A percentile compares a stretch with the other conserved stretches of the same genome.
phyloP scores from a whole-genome alignment of 2,797 vertebrate species.

The Myotis findleyi region DNA sequence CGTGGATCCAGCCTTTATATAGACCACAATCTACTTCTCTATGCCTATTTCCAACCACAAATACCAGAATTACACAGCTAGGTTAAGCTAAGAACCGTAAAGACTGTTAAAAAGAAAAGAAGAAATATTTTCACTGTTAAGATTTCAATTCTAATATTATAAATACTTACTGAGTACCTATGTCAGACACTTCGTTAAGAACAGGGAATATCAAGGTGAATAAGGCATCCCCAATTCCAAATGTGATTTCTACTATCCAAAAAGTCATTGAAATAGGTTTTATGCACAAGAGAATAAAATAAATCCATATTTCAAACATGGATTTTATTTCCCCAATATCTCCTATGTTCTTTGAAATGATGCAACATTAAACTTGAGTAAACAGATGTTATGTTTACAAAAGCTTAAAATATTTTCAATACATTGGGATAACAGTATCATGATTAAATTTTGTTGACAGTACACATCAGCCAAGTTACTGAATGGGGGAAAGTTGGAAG shows the following conservation, averaged over 20 bases:
- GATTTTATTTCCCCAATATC: background rate
- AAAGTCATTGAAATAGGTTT: background rate
- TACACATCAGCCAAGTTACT: background rate
- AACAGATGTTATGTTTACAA: background rate
- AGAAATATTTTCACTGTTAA: background rate
- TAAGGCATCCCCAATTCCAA: background rate
- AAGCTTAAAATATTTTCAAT: background rate
- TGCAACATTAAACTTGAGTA: background rate
- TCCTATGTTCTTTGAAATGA: slow-evolving; percentile 10
- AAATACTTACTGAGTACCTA: background rate
- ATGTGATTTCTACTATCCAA: background rate
- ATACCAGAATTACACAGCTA: background rate
- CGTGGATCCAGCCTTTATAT: too few species aligned
- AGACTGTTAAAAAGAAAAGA: background rate
- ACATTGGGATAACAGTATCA: background rate
- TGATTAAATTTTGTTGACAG: background rate
- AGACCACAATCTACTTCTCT: background rate
- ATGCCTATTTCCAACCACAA: background rate
- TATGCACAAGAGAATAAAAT: background rate
- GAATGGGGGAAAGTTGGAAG: background rate
- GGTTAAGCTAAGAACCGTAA: background rate
- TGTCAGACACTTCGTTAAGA: background rate
- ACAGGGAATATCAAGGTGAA: background rate
- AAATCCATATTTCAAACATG: background rate
- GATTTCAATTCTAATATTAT: slow-evolving; percentile 5